Percentiles rank a stretch among this genome's conserved stretches.
Evolutionary conservation across 2,113 vertebrate genomes (phyloP).

Genomic region (Speoplatyrhinus poulsoni): DNA sequence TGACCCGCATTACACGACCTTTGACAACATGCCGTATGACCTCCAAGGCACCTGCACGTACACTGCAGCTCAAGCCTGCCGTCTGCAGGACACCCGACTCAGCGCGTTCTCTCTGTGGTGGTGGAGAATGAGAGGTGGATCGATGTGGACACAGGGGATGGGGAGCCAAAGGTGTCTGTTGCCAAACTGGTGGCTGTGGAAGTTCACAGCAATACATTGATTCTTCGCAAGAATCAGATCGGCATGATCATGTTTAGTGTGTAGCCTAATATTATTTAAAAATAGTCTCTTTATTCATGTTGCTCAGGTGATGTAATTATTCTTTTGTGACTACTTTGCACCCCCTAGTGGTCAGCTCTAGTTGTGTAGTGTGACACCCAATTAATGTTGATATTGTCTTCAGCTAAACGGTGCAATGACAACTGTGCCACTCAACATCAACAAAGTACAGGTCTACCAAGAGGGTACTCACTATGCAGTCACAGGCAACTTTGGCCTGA

Average conservation of each 20-base stretch:
- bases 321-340: neutral
- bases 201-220: conserved; percentile 31
- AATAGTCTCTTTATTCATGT: neutral
- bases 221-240: conserved; percentile 35
- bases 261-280: neutral
- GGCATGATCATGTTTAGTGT: conserved; percentile 40
- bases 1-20: conserved; percentile 64
- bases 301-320: neutral
- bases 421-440: conserved; percentile 33
- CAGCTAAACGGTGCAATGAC: conserved; percentile 53
- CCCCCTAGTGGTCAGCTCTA: neutral
- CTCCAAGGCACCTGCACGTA: conserved; percentile 68
- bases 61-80: conserved; percentile 33
- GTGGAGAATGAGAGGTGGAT: conserved; percentile 63
- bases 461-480: conserved; percentile 26
- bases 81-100: conserved; percentile 13
- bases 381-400: neutral
- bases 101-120: conserved; percentile 25
- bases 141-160: neutral
- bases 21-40: conserved; percentile 52
- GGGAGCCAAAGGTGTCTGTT: conserved; percentile 32
- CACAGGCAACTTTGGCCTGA: conserved; percentile 58
- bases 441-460: conserved; percentile 33
- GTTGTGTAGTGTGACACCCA: neutral
- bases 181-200: conserved; percentile 50